These are phyloP conservation scores for Crotalus horridus DNA, from an alignment of 2,113 vertebrate species.

Conservation along the genomic window DNA sequence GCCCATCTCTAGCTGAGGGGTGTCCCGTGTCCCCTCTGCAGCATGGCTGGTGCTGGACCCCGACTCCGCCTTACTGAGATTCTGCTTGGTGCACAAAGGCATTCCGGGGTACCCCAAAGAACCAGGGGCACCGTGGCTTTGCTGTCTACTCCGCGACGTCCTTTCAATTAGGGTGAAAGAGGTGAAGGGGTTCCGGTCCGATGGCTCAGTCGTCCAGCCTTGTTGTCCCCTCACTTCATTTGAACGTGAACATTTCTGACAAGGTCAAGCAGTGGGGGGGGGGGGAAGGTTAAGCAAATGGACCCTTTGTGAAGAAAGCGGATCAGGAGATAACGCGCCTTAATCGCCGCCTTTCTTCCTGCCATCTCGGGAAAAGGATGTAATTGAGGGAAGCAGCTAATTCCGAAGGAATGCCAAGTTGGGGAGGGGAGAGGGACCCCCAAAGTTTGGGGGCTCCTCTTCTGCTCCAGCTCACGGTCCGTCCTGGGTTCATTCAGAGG, in stretches of 20 bases:
- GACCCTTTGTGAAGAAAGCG: conserved; percentile 68
- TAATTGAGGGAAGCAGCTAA: conserved; percentile 33
- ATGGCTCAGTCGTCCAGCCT: conserved; percentile 8
- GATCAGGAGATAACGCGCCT: conserved; percentile 55
- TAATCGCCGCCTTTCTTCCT: conserved; percentile 56
- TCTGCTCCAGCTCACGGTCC: not conserved
- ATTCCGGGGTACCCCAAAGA: not conserved
- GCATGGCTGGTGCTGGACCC: too few species aligned
- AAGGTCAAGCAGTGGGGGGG: conserved; percentile 81
- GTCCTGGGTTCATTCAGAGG: not conserved
- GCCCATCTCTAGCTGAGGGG: not conserved
- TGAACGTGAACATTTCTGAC: conserved; percentile 70
- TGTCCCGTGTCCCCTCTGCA: too few species aligned
- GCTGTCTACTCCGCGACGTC: not conserved
- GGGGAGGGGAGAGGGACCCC: not conserved
- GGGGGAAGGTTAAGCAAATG: conserved; percentile 93
- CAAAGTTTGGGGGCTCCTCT: not conserved
- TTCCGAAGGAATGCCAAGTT: not conserved
- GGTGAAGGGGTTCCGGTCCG: not conserved
- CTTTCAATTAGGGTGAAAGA: not conserved
- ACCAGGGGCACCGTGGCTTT: too few species aligned
- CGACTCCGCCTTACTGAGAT: not conserved
- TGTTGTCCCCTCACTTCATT: conserved; percentile 47
- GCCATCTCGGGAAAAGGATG: conserved; percentile 51
- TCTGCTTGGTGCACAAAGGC: too few species aligned